phyloP scores from a whole-genome alignment of 2,797 vertebrate species.

The Decapterus maruadsi region DNA sequence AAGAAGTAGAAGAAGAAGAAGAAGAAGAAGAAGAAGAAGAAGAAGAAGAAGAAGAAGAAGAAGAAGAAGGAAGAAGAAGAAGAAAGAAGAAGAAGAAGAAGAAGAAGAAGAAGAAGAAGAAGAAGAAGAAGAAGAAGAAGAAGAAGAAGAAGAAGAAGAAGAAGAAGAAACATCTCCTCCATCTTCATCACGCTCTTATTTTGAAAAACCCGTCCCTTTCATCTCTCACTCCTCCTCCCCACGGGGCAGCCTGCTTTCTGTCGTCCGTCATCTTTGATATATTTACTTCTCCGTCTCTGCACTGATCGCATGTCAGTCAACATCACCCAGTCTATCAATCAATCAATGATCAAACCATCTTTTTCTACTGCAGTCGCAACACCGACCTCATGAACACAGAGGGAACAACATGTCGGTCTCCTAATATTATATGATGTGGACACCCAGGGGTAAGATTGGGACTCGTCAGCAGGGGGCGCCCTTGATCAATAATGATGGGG shows the following conservation, averaged over 20 bases:
- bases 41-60: background rate
- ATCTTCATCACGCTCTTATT: constrained; percentile 21
- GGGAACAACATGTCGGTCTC: background rate
- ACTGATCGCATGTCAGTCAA: background rate
- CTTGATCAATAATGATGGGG: too few relatives aligned
- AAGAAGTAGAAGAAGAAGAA: background rate
- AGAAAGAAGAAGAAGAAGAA: background rate
- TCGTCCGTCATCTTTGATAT: background rate
- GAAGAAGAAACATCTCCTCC: constrained; percentile 1
- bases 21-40: background rate
- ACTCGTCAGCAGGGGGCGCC: too few relatives aligned
- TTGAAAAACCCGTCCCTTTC: constrained; percentile 5
- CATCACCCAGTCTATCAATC: background rate
- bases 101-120: too few relatives aligned
- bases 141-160: too few relatives aligned
- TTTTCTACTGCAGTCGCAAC: too few relatives aligned
- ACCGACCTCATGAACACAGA: background rate
- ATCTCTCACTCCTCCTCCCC: background rate
- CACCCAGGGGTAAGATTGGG: too few relatives aligned
- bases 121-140: too few relatives aligned
- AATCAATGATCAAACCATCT: constrained; percentile 1
- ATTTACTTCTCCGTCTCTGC: background rate
- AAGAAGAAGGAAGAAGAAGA: background rate
- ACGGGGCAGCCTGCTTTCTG: background rate
- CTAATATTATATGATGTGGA: background rate